These are phyloP conservation scores for Drosophila demipolita DNA, from an alignment of 2,888 invertebrate species.

Conservation along the genomic window DNA sequence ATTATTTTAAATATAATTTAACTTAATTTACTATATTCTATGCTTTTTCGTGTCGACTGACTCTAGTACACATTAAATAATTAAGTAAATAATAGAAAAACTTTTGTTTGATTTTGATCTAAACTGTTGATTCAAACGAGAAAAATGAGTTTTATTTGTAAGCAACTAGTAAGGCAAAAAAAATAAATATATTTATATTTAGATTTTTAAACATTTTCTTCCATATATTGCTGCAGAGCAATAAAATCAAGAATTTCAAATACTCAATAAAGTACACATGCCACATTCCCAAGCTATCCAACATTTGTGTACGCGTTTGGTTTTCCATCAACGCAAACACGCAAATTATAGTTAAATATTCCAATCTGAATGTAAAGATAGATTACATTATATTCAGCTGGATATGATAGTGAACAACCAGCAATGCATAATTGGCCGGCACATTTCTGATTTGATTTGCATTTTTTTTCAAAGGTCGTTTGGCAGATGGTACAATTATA, in stretches of 20 bases:
- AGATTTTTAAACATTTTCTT: not conserved
- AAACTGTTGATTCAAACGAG: too few species aligned
- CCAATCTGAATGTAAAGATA: slow-evolving; percentile 27
- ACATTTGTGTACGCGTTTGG: slow-evolving; percentile 42
- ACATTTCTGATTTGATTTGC: slow-evolving; percentile 18
- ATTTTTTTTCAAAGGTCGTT: rapidly evolving
- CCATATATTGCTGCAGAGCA: not conserved
- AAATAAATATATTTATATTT: not conserved
- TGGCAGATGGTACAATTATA: not conserved
- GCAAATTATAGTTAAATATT: slow-evolving; percentile 29
- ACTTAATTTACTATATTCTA: too few species aligned
- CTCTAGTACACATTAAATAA: too few species aligned
- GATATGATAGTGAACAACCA: slow-evolving; percentile 23
- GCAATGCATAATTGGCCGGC: slow-evolving; percentile 33
- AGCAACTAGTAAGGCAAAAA: too few species aligned
- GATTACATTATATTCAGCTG: rapidly evolving
- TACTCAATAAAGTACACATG: not conserved
- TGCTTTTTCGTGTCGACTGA: too few species aligned
- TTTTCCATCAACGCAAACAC: rapidly evolving
- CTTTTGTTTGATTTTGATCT: too few species aligned
- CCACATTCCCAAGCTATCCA: slow-evolving; percentile 22
- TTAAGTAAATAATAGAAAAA: too few species aligned
- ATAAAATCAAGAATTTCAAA: not conserved
- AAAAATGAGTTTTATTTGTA: too few species aligned
- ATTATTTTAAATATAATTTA: too few species aligned